Conservation (phyloP, 2,113 vertebrate species). For the Phrynosoma blainvillii region DNA sequence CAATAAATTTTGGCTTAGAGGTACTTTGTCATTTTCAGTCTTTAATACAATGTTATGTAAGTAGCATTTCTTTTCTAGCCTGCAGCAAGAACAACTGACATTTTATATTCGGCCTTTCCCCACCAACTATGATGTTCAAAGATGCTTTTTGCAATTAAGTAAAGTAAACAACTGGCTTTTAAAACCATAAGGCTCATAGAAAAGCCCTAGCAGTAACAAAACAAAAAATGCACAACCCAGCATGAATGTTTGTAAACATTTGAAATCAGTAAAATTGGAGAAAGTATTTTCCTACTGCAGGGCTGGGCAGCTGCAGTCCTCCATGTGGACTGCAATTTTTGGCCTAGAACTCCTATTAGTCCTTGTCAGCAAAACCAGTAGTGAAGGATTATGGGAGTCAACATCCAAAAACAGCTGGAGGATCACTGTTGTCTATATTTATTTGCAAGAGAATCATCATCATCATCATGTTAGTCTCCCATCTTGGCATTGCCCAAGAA, state of each 20-base stretch:
- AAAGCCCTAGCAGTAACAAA: constrained; percentile 23
- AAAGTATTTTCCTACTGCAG: not conserved
- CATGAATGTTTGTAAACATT: not conserved
- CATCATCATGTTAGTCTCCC: not conserved
- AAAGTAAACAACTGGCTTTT: constrained; percentile 41
- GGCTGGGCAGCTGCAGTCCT: not conserved
- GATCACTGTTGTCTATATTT: not conserved
- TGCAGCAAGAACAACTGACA: constrained; percentile 46
- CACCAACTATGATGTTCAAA: constrained; percentile 17
- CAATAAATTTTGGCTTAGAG: constrained; percentile 44
- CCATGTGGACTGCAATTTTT: not conserved
- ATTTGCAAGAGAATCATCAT: not conserved
- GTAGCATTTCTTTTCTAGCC: constrained; percentile 50
- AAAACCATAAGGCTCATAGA: constrained; percentile 38
- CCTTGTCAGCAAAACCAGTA: not conserved
- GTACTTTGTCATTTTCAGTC: constrained; percentile 49
- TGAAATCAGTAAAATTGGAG: not conserved
- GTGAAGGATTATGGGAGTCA: not conserved
- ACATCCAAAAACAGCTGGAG: not conserved
- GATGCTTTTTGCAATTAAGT: constrained; percentile 52
- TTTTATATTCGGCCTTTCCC: constrained; percentile 43
- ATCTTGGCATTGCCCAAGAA: not conserved
- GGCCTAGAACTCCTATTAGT: no score
- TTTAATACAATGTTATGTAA: constrained; percentile 39
- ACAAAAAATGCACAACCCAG: not conserved